Evolutionary conservation across 2,113 vertebrate genomes (phyloP).

Genomic region (Notarius lentiginosus): DNA sequence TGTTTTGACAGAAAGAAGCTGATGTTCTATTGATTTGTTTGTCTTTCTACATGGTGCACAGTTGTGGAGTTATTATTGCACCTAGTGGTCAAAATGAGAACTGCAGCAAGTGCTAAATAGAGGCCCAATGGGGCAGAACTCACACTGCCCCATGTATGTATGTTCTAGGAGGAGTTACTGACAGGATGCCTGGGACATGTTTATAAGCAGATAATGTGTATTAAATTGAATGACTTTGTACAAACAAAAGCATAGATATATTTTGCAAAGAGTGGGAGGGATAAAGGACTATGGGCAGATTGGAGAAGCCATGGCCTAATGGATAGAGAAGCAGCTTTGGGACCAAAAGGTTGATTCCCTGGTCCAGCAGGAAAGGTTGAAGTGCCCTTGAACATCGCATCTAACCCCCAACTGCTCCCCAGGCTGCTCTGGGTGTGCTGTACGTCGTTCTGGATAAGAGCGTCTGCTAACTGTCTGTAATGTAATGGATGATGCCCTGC

Average conservation of each 20-base stretch:
- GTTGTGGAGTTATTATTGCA: neutral
- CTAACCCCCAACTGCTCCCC: too few species aligned
- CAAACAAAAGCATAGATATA: neutral
- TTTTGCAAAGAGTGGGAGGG: neutral
- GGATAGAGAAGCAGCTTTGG: too few species aligned
- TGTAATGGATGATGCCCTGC: neutral
- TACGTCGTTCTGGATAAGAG: too few species aligned
- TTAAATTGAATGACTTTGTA: neutral
- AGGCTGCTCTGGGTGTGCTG: too few species aligned
- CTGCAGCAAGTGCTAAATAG: neutral
- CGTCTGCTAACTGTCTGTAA: too few species aligned
- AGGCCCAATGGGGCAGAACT: neutral
- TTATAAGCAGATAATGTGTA: neutral
- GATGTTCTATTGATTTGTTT: neutral
- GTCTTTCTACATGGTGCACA: neutral
- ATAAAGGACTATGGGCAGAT: neutral
- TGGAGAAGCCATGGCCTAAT: too few species aligned
- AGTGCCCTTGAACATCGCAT: too few species aligned
- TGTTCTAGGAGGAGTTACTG: neutral
- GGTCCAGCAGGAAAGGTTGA: too few species aligned
- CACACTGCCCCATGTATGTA: neutral
- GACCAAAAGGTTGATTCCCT: too few species aligned
- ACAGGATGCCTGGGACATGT: neutral
- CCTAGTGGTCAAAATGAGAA: neutral
- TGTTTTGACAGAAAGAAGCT: neutral